These are phyloP conservation scores for Caenorhabditis macrosperma DNA, from an alignment of 2,888 invertebrate species.

Conservation along the genomic window DNA sequence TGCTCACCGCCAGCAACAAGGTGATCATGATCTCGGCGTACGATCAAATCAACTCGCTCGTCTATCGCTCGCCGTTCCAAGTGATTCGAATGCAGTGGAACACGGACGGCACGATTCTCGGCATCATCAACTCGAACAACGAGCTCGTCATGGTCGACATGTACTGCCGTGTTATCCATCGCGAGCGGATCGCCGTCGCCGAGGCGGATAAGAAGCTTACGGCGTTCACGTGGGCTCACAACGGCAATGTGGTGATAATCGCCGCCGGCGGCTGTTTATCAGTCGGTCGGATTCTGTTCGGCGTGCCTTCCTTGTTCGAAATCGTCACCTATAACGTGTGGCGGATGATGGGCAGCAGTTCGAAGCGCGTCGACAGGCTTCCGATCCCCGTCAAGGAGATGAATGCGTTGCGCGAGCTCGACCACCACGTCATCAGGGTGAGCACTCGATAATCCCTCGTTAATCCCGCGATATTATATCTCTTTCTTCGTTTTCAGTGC, in stretches of 20 bases:
- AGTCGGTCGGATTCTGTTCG: slow-evolving; percentile 87
- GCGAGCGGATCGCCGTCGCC: slow-evolving; percentile 41
- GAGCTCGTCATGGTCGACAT: slow-evolving; percentile 64
- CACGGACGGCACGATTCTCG: slow-evolving; percentile 72
- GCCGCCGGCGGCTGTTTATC: slow-evolving; percentile 88
- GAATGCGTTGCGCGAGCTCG: slow-evolving; percentile 65
- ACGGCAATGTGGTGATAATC: slow-evolving; percentile 91
- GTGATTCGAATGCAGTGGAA: slow-evolving; percentile 75
- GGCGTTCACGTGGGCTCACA: slow-evolving; percentile 98
- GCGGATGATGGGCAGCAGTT: slow-evolving; percentile 67
- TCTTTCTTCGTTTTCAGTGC: slow-evolving; percentile 86
- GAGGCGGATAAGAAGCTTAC: slow-evolving; percentile 83
- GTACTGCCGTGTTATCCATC: slow-evolving; percentile 58
- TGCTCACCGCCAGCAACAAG: slow-evolving; percentile 58
- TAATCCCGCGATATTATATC: not conserved
- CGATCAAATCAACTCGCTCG: slow-evolving; percentile 47
- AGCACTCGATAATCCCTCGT: slow-evolving; percentile 75
- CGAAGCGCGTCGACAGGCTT: slow-evolving; percentile 84
- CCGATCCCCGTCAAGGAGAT: slow-evolving; percentile 88
- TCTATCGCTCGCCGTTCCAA: slow-evolving; percentile 55
- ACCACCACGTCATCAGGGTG: slow-evolving; percentile 90
- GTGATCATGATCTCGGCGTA: slow-evolving; percentile 65
- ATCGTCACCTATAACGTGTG: slow-evolving; percentile 82
- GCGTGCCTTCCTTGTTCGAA: slow-evolving; percentile 91
- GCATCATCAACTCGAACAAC: slow-evolving; percentile 70